Evolutionary conservation across 64 coral and sea anemone species (phyloP), one percentile per base, ranked within the genome.

Genomic region (Acropora tenuis): DNA sequence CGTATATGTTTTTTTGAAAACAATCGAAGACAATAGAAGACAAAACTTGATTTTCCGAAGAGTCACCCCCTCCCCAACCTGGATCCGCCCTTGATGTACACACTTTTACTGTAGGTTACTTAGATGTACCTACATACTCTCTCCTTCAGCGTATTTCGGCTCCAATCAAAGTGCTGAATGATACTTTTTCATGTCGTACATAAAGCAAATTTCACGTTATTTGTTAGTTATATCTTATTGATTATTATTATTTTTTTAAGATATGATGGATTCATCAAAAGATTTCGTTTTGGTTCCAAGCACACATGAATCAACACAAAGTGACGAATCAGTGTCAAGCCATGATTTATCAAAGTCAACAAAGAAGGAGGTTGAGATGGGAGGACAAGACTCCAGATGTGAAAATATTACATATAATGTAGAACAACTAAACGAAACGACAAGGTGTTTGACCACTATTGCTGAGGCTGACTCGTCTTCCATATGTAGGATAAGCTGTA

Each of bases 381-480:
- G 47, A 46, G 12, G 9, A 19, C 18, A 41, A 84, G 65, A 7
- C 61, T 8, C 43, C 47, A 61, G 18, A 44, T 11, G 65, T 48
- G 71, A 84, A 20, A 41, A 20, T 3, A 66, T 15, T 48, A 3
- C 18, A 49, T 41, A 48, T 16, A 84, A 2, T 84, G 16, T 8
- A 2, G 46, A 43, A 19, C 13, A 45, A 46, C 80, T 66, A 17
- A 16, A 18, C 8, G 65, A 69, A 49, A 47, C 17, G 7, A 1
- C 8, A 47, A 17, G 4, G 5, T 83, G 80, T 68, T 83, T 67
- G 65, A 66, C 61, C 47, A 84, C 82, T 9, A 71, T 84, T 3
- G 82, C 82, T 69, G 82, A 84, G 82, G 82, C 82, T 8, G 82
- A 84, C 61, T 84, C 82, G 1, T 84, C 82, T 71, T 5, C 71